Base-by-base conservation (phyloP, 2,113 vertebrate species). In the Phasianus colchicus region DNA sequence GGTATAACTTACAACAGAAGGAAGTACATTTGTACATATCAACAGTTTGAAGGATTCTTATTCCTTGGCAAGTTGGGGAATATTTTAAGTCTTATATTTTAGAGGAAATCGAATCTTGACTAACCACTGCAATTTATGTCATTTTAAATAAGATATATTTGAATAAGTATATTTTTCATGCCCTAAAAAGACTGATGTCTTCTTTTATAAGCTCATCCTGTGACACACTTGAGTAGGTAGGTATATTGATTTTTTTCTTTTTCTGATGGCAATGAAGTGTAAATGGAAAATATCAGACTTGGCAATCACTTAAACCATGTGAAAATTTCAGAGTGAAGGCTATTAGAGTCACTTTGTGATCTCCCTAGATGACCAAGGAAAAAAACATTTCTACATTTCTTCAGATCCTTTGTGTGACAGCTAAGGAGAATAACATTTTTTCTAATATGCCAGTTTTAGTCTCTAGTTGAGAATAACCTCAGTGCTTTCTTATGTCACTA, bases 221-320 rank as follows among this genome's bases (percentile, higher is more conserved):
- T 98, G 98, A 98, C 97, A 98, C 98, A 98, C 97, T 98, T 98
- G 98, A 98, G 97, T 98, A 98, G 98, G 97, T 98, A 98, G 98
- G 98, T 98, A 98, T 98, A 98, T 98, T 98, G 98, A 98, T 98
- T 98, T 98, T 98, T 98, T 98, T 97, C 97, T 98, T 98, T 98
- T 98, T 98, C 97, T 98, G 98, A 98, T 98, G 97, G 97, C 97
- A 97, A 98, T 98, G 97, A 98, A 98, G 98, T 98, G 98, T 98
- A 98, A 98, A 98, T 98, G 98, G 98, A 98, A 98, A 98, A 98
- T 98, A 98, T 98, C 98, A 98, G 98, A 98, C 98, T 98, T 98
- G 98, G 98, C 97, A 98, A 98, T 98, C 97, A 98, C 98, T 98
- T 98, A 98, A 98, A 98, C 97, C 98, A 98, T 98, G 98, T 98